Conservation (phyloP, 2,888 invertebrate genomes). For the Drosophila stalkeri region DNA sequence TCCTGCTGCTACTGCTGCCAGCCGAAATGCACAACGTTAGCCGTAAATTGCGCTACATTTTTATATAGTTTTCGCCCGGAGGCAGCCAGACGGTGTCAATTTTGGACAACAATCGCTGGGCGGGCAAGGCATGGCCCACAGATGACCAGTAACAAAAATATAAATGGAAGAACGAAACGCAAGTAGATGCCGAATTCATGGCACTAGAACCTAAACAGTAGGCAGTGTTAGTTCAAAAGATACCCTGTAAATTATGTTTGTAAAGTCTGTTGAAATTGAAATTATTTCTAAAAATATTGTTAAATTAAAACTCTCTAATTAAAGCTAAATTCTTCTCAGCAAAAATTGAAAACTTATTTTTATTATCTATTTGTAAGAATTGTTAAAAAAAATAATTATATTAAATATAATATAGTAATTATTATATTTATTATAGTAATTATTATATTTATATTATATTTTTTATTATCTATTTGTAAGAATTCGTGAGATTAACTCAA, state of each 20-base stretch:
- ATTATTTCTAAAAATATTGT: too few relatives aligned
- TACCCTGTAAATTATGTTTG: neutral
- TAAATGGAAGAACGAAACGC: slow-evolving; percentile 6
- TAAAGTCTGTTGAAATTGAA: neutral
- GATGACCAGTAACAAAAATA: slow-evolving; percentile 14
- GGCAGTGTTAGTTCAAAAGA: neutral
- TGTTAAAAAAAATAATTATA: too few relatives aligned
- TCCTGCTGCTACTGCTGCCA: slow-evolving; percentile 15
- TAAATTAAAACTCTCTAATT: too few relatives aligned
- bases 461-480: too few relatives aligned
- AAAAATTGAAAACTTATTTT: too few relatives aligned
- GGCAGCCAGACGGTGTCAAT: slow-evolving; percentile 67
- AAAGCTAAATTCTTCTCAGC: too few relatives aligned
- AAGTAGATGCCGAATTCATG: slow-evolving; percentile 4
- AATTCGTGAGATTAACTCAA: too few relatives aligned
- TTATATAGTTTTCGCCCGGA: slow-evolving; percentile 60
- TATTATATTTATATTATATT: too few relatives aligned
- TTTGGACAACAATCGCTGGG: slow-evolving; percentile 44
- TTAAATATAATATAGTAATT: too few relatives aligned
- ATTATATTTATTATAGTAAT: too few relatives aligned
- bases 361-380: too few relatives aligned
- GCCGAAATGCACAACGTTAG: slow-evolving; percentile 42
- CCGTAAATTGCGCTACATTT: slow-evolving; percentile 73
- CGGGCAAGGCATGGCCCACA: neutral
- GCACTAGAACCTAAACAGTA: neutral